Percentiles rank a stretch among this genome's conserved stretches.
Conservation (phyloP, 1,140 invertebrate genomes). For the Polypedilum pembai region DNA sequence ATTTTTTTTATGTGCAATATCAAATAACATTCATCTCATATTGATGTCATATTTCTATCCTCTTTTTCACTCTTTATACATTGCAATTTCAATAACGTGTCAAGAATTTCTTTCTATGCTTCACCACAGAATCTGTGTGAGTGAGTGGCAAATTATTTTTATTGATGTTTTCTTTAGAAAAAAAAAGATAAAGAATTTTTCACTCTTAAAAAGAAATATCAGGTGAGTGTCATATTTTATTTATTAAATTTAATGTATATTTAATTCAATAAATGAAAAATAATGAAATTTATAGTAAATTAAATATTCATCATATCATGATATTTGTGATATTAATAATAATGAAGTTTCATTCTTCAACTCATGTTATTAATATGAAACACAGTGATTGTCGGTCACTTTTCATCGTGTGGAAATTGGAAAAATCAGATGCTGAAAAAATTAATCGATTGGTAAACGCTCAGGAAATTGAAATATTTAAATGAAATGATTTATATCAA, state of each 20-base stretch:
- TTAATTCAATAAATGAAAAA: conserved; percentile 3
- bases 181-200: too few species aligned
- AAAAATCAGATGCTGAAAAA: background rate
- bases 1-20: background rate
- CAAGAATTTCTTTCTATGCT: too few species aligned
- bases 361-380: background rate
- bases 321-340: background rate
- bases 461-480: conserved; percentile 24
- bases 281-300: conserved; percentile 14
- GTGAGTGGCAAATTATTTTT: too few species aligned
- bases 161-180: too few species aligned
- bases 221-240: background rate
- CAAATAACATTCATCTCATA: conserved; percentile 7
- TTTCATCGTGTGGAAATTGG: background rate
- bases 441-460: conserved; percentile 21
- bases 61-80: too few species aligned
- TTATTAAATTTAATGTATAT: background rate
- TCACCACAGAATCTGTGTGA: too few species aligned
- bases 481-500: conserved; percentile 7
- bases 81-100: too few species aligned
- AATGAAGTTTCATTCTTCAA: conserved; percentile 18
- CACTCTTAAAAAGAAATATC: background rate
- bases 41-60: background rate
- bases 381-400: background rate
- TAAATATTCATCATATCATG: conserved; percentile 1